Conservation (phyloP, 2,113 vertebrate genomes). For the Hemichromis elongatus region DNA sequence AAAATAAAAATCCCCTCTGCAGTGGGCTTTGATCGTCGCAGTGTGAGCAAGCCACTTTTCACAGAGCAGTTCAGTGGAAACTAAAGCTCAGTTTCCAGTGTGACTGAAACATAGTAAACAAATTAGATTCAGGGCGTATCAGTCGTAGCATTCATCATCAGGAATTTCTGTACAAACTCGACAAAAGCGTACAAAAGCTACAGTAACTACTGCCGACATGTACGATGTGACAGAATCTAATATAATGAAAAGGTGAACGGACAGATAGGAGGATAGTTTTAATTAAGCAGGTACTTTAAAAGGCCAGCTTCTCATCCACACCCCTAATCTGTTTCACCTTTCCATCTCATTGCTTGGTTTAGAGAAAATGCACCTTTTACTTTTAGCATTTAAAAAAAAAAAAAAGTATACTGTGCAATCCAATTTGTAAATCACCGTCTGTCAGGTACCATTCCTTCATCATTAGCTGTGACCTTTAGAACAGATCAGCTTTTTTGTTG, state of each 20-base stretch:
- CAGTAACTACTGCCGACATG: background rate
- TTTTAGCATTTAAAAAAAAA: background rate
- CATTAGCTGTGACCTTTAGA: background rate
- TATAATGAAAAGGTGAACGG: background rate
- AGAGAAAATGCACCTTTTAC: background rate
- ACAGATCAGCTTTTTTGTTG: background rate
- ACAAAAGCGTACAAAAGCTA: background rate
- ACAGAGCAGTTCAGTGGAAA: background rate
- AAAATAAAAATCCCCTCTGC: background rate
- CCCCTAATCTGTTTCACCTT: background rate
- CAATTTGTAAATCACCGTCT: background rate
- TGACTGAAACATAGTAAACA: background rate
- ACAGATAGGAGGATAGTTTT: background rate
- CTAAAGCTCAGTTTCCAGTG: background rate
- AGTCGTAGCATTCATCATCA: background rate
- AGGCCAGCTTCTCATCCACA: background rate
- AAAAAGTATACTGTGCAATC: too few species aligned
- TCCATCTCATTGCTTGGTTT: background rate
- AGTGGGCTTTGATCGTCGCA: conserved; percentile 5
- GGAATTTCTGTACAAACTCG: background rate
- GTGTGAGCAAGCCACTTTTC: background rate
- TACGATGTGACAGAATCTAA: background rate
- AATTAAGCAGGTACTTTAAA: background rate
- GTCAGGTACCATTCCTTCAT: background rate
- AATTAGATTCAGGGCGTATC: background rate